These are phyloP conservation scores for Bombus pyrosoma DNA, from an alignment of 1,140 invertebrate species.

Conservation along the genomic window DNA sequence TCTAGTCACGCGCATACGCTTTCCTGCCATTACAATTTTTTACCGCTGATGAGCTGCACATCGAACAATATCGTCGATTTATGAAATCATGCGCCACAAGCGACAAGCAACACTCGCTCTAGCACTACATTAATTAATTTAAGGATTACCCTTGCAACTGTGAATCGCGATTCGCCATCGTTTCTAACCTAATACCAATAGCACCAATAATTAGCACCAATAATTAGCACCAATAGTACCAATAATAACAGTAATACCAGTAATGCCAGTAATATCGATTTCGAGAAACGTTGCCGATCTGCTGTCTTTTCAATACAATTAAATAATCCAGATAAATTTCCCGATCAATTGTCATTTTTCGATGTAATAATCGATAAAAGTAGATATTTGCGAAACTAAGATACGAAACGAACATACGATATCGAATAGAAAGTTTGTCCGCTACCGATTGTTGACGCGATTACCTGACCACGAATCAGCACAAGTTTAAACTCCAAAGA, in stretches of 20 bases:
- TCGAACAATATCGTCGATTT: conserved; percentile 16
- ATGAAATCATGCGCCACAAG: not conserved
- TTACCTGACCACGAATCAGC: not conserved
- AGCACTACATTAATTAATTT: not conserved
- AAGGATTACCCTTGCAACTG: not conserved
- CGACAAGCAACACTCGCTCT: too few species aligned
- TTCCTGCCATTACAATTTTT: conserved; percentile 58
- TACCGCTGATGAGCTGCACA: conserved; percentile 24
- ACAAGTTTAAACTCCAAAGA: not conserved
- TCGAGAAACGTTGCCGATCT: too few species aligned
- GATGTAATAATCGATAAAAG: too few species aligned
- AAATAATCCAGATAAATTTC: too few species aligned
- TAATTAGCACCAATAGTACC: accelerated
- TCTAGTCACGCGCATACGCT: conserved; percentile 1
- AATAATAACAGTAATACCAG: accelerated
- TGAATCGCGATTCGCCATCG: not conserved
- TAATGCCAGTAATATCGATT: not conserved
- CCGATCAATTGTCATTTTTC: too few species aligned
- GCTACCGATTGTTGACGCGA: not conserved
- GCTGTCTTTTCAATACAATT: too few species aligned
- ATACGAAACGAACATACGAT: not conserved
- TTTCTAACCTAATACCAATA: too few species aligned
- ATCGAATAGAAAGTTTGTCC: not conserved
- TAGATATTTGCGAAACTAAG: too few species aligned
- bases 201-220: accelerated